Conservation (phyloP, 35 echinoderm and acorn worm genomes). For the Apostichopus californicus region DNA sequence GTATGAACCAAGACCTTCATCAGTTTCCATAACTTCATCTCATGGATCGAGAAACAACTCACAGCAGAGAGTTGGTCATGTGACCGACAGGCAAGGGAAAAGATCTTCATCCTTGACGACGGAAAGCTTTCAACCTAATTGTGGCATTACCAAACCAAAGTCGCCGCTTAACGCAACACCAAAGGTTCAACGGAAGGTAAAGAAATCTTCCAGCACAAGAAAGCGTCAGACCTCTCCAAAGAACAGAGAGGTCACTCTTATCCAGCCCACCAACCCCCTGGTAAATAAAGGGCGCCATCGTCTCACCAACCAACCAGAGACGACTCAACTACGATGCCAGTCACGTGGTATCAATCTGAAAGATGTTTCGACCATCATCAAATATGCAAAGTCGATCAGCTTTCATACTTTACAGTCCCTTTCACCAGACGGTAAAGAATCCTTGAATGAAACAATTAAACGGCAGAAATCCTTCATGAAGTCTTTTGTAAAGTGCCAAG, state of each 20-base stretch:
- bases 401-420: not conserved
- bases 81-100: too few relatives aligned
- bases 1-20: too few relatives aligned
- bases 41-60: too few relatives aligned
- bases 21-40: too few relatives aligned
- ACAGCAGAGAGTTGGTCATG: too few relatives aligned
- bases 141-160: too few relatives aligned
- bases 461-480: not conserved
- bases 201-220: not conserved
- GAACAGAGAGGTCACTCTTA: not conserved
- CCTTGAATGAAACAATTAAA: not conserved
- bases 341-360: constrained; percentile 2
- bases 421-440: constrained; percentile 1
- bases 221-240: not conserved
- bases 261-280: not conserved
- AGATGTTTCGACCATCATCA: not conserved
- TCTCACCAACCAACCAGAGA: not conserved
- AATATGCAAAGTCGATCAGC: not conserved
- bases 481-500: not conserved
- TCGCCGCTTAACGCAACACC: too few relatives aligned
- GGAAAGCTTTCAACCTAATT: too few relatives aligned
- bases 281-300: not conserved
- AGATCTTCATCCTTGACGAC: too few relatives aligned
- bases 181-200: not conserved
- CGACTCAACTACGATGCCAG: not conserved